Evolutionary conservation across 2,888 invertebrate species (phyloP).

Genomic region (Eupithecia inturbata): DNA sequence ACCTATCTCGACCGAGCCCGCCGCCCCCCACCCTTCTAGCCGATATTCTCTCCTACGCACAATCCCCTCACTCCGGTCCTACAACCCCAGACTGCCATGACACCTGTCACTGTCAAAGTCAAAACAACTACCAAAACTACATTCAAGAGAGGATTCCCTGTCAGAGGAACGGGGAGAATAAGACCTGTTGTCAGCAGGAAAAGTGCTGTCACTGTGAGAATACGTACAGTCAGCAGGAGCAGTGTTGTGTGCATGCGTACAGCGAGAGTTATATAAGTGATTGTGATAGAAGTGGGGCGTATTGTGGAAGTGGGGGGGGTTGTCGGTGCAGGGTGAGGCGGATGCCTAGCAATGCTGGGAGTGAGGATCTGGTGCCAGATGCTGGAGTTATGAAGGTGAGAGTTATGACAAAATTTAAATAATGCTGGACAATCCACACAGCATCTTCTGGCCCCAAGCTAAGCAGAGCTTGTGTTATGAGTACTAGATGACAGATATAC

Average conservation of each 20-base stretch:
- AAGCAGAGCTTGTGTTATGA: too few species aligned
- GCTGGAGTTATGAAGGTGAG: conserved; percentile 54
- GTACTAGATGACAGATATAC: too few species aligned
- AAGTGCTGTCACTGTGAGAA: conserved; percentile 33
- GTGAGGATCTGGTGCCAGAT: conserved; percentile 48
- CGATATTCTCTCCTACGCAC: conserved; percentile 89
- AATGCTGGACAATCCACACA: too few species aligned
- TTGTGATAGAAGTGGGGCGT: background rate
- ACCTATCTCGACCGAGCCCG: conserved; percentile 86
- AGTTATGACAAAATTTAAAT: too few species aligned
- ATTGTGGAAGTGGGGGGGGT: background rate
- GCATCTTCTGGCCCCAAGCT: too few species aligned
- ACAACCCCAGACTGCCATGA: conserved; percentile 42
- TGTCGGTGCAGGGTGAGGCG: conserved; percentile 34
- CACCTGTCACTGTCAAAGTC: conserved; percentile 21
- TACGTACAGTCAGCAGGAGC: conserved; percentile 30
- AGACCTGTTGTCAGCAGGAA: conserved; percentile 27
- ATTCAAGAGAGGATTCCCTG: background rate
- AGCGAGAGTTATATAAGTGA: conserved; percentile 11
- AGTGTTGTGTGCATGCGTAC: conserved; percentile 36
- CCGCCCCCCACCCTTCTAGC: conserved; percentile 87
- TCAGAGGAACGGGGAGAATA: background rate
- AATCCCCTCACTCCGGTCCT: conserved; percentile 57
- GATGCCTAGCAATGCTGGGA: conserved; percentile 52
- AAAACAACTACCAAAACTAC: background rate